Conservation (phyloP, 2,888 invertebrate species). For the Megastigmus dorsalis region DNA sequence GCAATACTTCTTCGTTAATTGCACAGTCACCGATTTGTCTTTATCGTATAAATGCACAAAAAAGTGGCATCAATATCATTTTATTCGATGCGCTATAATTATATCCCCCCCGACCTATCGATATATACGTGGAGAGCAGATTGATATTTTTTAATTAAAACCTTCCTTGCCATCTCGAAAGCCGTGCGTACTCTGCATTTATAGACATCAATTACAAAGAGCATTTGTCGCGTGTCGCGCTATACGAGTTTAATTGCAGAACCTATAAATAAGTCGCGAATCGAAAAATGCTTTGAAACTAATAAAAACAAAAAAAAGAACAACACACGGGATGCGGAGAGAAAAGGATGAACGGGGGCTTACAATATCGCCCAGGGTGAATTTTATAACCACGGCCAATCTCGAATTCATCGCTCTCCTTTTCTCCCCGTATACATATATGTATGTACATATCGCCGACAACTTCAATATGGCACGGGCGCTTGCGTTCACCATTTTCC, state of each 20-base stretch:
- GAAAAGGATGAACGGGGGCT: neutral
- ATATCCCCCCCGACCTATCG: no score
- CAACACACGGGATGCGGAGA: no score
- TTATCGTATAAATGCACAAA: no score
- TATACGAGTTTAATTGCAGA: slow-evolving; percentile 13
- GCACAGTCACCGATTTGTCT: no score
- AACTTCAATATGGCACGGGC: slow-evolving; percentile 16
- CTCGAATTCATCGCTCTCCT: neutral
- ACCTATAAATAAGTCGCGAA: slow-evolving; percentile 21
- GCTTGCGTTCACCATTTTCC: neutral
- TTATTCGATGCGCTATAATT: no score
- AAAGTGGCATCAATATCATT: no score
- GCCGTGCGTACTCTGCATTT: neutral
- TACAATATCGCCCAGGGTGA: slow-evolving; percentile 4
- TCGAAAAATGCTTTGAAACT: neutral
- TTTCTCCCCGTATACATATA: no score
- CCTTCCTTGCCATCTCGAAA: neutral
- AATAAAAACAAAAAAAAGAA: neutral
- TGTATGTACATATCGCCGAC: no score
- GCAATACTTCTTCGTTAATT: no score
- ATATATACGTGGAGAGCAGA: no score
- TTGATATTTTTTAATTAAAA: slow-evolving; percentile 18
- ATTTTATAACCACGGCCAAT: neutral
- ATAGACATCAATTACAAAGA: neutral
- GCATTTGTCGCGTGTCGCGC: slow-evolving; percentile 20